Conservation (phyloP, 2,797 vertebrate genomes). For the Luscinia megarhynchos region DNA sequence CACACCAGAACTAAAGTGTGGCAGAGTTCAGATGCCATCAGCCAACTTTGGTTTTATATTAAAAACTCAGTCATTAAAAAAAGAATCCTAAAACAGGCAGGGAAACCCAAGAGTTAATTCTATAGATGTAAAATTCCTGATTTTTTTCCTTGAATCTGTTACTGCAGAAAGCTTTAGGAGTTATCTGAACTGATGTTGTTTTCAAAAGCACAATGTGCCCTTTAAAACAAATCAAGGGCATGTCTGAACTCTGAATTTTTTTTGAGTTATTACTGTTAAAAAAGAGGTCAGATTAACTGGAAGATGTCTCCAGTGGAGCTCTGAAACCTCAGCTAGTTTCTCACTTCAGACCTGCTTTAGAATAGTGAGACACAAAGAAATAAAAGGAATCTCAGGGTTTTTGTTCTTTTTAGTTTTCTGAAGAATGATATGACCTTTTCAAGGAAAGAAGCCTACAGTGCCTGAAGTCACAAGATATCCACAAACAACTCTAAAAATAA, state of each 20-base stretch:
- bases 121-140: background rate
- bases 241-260: constrained; percentile 40
- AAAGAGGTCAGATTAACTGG: constrained; percentile 64
- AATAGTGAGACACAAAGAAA: constrained; percentile 47
- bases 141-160: background rate
- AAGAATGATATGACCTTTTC: constrained; percentile 53
- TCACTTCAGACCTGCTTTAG: constrained; percentile 55
- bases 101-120: constrained; percentile 24
- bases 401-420: constrained; percentile 31
- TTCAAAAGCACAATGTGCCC: constrained; percentile 60
- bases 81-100: background rate
- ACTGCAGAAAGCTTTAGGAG: constrained; percentile 35
- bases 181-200: constrained; percentile 54
- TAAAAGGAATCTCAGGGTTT: constrained; percentile 28
- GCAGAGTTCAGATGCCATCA: background rate
- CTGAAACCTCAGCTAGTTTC: constrained; percentile 47
- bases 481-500: constrained; percentile 34
- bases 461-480: constrained; percentile 33
- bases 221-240: constrained; percentile 65
- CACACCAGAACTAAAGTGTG: background rate
- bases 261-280: constrained; percentile 44
- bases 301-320: constrained; percentile 50
- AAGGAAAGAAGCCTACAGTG: background rate
- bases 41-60: background rate
- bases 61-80: background rate